These are phyloP conservation scores for Autographa pulchrina DNA, from an alignment of 2,888 invertebrate genomes.

Conservation along the genomic window DNA sequence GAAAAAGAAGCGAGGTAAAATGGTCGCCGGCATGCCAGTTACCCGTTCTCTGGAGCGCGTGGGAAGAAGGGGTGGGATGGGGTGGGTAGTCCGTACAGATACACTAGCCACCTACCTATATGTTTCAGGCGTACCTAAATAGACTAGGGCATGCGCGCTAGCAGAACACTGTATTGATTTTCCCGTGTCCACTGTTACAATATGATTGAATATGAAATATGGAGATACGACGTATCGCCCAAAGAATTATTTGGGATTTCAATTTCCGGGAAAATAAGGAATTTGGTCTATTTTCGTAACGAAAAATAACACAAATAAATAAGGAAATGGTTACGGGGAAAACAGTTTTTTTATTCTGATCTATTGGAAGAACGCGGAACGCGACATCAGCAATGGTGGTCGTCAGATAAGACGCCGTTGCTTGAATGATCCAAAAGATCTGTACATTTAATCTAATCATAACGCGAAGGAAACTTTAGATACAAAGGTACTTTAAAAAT, in stretches of 20 bases:
- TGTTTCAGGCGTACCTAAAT: constrained; percentile 35
- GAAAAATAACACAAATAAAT: too few relatives aligned
- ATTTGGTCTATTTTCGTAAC: background rate
- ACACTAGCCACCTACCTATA: background rate
- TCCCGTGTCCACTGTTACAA: background rate
- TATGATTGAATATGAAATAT: background rate
- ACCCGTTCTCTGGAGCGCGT: background rate
- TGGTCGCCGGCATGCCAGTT: background rate
- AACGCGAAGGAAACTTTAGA: too few relatives aligned
- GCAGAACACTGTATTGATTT: constrained; percentile 35
- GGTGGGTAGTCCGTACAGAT: background rate
- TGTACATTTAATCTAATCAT: too few relatives aligned
- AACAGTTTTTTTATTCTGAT: too few relatives aligned
- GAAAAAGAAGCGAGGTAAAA: background rate
- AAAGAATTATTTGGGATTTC: background rate
- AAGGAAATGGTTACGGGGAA: too few relatives aligned
- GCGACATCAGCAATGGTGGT: too few relatives aligned
- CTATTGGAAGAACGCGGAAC: too few relatives aligned
- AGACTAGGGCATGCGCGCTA: constrained; percentile 42
- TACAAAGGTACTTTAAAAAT: background rate
- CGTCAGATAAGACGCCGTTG: too few relatives aligned
- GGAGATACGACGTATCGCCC: background rate
- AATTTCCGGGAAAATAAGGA: background rate
- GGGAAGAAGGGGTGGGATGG: background rate
- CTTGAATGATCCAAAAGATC: too few relatives aligned